phyloP scores from a whole-genome alignment of 2,113 vertebrate genomes.

The Myotis davidii region DNA sequence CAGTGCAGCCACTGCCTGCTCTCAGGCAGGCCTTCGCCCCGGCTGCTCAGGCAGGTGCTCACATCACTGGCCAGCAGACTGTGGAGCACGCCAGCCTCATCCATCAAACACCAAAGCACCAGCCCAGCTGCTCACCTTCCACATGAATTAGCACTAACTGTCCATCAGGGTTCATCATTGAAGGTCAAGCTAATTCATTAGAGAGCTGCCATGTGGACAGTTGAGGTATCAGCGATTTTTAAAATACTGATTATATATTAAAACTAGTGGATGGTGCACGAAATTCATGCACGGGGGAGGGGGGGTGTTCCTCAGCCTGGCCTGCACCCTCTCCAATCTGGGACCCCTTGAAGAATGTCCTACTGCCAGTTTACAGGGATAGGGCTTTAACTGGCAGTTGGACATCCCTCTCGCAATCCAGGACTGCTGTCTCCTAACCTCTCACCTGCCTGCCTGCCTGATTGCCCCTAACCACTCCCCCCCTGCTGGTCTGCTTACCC shows the following conservation, averaged over 20 bases:
- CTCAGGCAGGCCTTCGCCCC: neutral
- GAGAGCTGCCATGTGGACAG: neutral
- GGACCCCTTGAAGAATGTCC: too few species aligned
- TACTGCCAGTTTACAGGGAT: too few species aligned
- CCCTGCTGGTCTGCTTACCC: too few species aligned
- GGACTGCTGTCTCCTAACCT: too few species aligned
- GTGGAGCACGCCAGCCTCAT: neutral
- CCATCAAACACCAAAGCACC: neutral
- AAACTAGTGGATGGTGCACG: neutral
- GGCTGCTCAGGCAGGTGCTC: neutral
- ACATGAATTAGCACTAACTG: neutral
- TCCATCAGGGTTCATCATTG: neutral
- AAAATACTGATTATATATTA: neutral
- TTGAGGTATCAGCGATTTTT: neutral
- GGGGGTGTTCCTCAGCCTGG: too few species aligned
- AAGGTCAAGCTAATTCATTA: neutral
- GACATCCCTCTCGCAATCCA: too few species aligned
- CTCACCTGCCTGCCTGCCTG: too few species aligned
- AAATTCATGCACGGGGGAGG: too few species aligned
- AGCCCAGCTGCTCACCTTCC: neutral
- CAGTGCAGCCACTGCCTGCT: fast-evolving
- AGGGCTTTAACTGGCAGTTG: too few species aligned
- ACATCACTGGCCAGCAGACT: neutral
- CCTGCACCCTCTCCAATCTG: too few species aligned
- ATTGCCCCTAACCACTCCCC: too few species aligned